Conservation (phyloP, 2,113 vertebrate genomes). For the Alaudala cheleensis region DNA sequence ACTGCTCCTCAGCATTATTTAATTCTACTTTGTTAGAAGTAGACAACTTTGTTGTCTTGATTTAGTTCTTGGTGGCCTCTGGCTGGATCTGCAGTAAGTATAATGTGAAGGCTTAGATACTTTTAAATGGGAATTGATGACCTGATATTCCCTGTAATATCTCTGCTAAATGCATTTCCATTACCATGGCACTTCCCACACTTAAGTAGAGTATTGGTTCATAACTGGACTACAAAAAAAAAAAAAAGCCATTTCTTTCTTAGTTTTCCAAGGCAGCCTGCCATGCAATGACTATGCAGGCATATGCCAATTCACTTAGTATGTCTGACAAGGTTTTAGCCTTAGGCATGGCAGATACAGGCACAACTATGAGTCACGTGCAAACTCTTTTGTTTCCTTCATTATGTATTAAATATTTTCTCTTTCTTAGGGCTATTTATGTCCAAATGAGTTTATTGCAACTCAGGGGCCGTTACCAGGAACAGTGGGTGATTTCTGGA, state of each 20-base stretch:
- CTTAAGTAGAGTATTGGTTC: background rate
- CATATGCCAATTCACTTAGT: background rate
- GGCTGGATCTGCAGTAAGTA: background rate
- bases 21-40: background rate
- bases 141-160: background rate
- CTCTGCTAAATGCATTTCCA: background rate
- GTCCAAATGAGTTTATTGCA: slow-evolving; percentile 98
- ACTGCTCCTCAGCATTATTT: background rate
- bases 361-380: background rate
- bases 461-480: slow-evolving; percentile 96
- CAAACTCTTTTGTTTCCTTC: background rate
- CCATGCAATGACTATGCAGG: background rate
- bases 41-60: background rate
- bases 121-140: background rate
- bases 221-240: background rate
- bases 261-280: background rate
- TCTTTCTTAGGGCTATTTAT: slow-evolving; percentile 88
- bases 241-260: background rate
- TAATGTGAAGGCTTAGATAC: background rate
- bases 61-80: background rate
- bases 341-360: background rate
- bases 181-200: background rate
- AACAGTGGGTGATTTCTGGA: slow-evolving; percentile 98
- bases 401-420: background rate
- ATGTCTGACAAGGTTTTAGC: background rate